Evolutionary conservation across 1,140 invertebrate genomes (phyloP).

Genomic region (Dendroctonus valens): DNA sequence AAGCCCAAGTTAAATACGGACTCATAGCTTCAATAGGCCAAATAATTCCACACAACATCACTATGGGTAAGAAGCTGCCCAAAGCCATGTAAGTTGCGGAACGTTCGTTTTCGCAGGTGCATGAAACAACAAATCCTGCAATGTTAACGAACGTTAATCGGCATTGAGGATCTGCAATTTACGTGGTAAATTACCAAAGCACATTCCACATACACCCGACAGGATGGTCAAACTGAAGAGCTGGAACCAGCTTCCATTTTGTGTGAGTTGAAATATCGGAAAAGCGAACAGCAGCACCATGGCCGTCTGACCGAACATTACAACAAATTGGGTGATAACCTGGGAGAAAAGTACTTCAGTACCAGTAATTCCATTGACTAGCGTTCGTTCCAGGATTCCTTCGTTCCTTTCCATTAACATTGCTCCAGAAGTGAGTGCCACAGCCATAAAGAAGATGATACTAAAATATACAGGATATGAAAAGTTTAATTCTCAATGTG

Average conservation of each 20-base stretch:
- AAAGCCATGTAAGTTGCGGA: constrained; percentile 90
- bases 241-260: constrained; percentile 72
- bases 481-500: neutral
- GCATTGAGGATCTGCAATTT: neutral
- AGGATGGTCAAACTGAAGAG: constrained; percentile 77
- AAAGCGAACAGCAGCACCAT: constrained; percentile 83
- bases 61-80: constrained; percentile 89
- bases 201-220: constrained; percentile 90
- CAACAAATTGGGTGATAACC: constrained; percentile 82
- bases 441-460: constrained; percentile 92
- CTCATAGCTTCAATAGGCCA: constrained; percentile 88
- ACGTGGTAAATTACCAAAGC: constrained; percentile 60
- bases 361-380: constrained; percentile 72
- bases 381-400: constrained; percentile 82
- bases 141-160: constrained; percentile 22
- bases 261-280: constrained; percentile 76
- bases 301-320: constrained; percentile 81
- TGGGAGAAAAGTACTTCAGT: constrained; percentile 80
- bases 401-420: constrained; percentile 91
- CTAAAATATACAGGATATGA: constrained; percentile 54
- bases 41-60: constrained; percentile 84
- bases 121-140: constrained; percentile 83
- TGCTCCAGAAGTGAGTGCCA: constrained; percentile 88
- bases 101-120: constrained; percentile 82
- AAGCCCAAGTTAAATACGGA: constrained; percentile 70